A percentile compares a stretch with the other conserved stretches of the same genome.
Evolutionary conservation across 2,113 vertebrate genomes (phyloP).

Genomic region (Corynorhinus townsendii): DNA sequence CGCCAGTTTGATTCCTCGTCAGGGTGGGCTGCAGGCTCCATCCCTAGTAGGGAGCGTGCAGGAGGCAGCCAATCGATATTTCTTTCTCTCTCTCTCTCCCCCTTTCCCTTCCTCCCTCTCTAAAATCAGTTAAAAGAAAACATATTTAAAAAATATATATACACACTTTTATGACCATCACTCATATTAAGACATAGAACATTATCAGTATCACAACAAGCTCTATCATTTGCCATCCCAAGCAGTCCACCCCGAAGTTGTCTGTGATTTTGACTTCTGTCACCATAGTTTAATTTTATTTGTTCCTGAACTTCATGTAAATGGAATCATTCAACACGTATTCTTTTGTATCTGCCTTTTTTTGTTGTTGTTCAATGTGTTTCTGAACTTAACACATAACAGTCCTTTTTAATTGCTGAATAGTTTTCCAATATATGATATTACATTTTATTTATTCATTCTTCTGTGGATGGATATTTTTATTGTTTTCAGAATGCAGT

Average conservation of each 20-base stretch:
- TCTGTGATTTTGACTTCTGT: not conserved
- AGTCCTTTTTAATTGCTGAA: not conserved
- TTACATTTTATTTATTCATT: not conserved
- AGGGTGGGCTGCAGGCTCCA: not conserved
- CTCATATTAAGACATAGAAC: not conserved
- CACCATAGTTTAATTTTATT: not conserved
- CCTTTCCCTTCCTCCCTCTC: too few relatives aligned
- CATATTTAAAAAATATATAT: not conserved
- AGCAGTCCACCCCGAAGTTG: not conserved
- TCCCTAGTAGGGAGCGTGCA: not conserved
- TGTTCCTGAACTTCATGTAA: not conserved
- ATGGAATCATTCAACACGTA: not conserved
- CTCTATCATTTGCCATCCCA: not conserved
- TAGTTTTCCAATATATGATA: not conserved
- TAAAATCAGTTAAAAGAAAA: too few relatives aligned
- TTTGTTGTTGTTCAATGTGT: not conserved
- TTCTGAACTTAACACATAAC: not conserved
- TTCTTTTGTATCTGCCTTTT: not conserved
- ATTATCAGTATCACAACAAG: not conserved
- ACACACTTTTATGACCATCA: not conserved
- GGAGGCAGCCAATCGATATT: not conserved
- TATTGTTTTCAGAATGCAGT: not conserved
- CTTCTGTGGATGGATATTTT: not conserved
- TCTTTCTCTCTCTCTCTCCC: not conserved
- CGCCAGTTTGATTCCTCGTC: not conserved